Evolutionary conservation across 2,888 invertebrate genomes (phyloP).

Genomic region (Muschampia plurimacula): DNA sequence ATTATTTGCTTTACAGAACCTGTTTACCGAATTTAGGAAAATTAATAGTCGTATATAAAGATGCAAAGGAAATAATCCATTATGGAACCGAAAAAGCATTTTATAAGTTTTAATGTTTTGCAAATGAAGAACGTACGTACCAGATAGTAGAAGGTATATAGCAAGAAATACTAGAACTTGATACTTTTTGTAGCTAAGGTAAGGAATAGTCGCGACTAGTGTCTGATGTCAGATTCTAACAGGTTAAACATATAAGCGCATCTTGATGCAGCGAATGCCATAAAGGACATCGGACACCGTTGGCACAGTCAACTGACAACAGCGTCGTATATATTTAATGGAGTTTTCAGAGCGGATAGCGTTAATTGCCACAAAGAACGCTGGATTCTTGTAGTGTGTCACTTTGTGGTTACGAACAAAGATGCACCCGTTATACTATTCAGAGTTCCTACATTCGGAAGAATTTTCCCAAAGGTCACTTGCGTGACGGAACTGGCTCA

Average conservation of each 20-base stretch:
- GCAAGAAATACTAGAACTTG: constrained; percentile 15
- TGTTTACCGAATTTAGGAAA: background rate
- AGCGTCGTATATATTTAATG: constrained; percentile 44
- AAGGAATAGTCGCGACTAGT: constrained; percentile 45
- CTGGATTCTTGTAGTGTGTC: constrained; percentile 30
- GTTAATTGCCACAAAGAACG: constrained; percentile 35
- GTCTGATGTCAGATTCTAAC: constrained; percentile 51
- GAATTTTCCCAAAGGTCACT: constrained; percentile 34
- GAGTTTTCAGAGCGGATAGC: constrained; percentile 51
- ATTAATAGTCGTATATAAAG: background rate
- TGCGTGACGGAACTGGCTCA: background rate
- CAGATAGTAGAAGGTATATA: background rate
- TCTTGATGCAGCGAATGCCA: constrained; percentile 44
- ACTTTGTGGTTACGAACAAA: constrained; percentile 34
- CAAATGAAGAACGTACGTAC: background rate
- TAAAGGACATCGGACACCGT: constrained; percentile 57
- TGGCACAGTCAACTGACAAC: constrained; percentile 48
- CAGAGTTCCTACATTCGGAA: constrained; percentile 7
- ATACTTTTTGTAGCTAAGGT: constrained; percentile 34
- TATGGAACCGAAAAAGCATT: background rate
- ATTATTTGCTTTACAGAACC: background rate
- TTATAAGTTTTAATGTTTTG: background rate
- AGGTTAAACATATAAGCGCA: constrained; percentile 48
- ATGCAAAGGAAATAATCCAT: background rate
- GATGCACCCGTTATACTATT: constrained; percentile 33